phyloP scores from a whole-genome alignment of 2,888 invertebrate genomes.

The Platyscelio sp. region DNA sequence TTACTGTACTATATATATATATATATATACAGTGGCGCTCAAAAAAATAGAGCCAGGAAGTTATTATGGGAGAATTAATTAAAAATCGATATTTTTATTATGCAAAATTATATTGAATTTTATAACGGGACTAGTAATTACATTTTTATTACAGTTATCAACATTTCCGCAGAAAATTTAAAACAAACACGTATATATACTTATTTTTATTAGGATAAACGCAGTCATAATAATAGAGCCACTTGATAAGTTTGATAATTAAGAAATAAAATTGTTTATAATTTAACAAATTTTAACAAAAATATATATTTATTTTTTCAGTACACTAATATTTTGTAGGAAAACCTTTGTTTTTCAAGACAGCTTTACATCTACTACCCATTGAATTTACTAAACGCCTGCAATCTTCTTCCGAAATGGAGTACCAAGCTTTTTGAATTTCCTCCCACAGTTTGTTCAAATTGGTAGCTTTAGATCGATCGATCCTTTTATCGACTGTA shows the following conservation, averaged over 20 bases:
- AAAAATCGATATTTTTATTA: too few species aligned
- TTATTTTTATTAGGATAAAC: not conserved
- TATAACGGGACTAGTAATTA: not conserved
- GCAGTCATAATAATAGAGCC: constrained; percentile 15
- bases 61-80: not conserved
- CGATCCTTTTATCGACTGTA: constrained; percentile 7
- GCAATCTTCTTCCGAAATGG: constrained; percentile 25
- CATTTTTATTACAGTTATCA: not conserved
- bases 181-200: not conserved
- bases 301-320: not conserved
- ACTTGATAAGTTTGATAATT: not conserved
- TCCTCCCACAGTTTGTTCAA: constrained; percentile 20
- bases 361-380: constrained; percentile 6
- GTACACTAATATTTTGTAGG: constrained; percentile 24
- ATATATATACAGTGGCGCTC: not conserved
- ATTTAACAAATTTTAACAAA: constrained; percentile 11
- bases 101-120: not conserved
- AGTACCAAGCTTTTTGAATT: constrained; percentile 29
- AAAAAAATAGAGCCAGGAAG: not conserved
- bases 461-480: constrained; percentile 17
- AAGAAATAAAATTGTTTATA: constrained; percentile 5
- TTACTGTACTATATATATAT: too few species aligned
- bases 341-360: constrained; percentile 28
- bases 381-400: constrained; percentile 15
- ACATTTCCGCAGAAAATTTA: not conserved